These are phyloP conservation scores for Pterophyllum scalare DNA, from an alignment of 2,113 vertebrate genomes.

Conservation along the genomic window DNA sequence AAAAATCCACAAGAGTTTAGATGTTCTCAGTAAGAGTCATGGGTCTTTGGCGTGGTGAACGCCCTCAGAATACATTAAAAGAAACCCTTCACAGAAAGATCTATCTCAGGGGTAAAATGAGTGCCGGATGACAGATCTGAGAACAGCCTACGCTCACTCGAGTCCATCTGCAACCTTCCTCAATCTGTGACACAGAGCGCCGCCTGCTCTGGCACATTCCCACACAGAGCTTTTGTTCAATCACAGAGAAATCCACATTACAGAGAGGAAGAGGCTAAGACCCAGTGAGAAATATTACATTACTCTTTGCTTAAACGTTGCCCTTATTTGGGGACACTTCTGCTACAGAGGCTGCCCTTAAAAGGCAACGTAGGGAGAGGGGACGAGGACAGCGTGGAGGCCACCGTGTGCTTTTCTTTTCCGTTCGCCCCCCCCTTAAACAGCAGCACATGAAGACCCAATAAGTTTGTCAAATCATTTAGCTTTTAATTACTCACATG, in stretches of 20 bases:
- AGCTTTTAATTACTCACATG: too few species aligned
- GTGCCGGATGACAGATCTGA: background rate
- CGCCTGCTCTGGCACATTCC: slow-evolving; percentile 20
- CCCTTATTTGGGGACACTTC: slow-evolving; percentile 74
- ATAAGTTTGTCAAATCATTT: too few species aligned
- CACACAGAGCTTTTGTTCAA: slow-evolving; percentile 49
- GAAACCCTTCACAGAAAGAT: background rate
- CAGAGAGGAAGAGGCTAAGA: slow-evolving; percentile 36
- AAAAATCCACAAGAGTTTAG: background rate
- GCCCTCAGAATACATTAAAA: background rate
- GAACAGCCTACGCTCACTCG: background rate
- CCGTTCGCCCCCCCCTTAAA: background rate
- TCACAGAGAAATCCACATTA: slow-evolving; percentile 50
- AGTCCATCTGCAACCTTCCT: slow-evolving; percentile 38
- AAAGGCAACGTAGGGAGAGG: slow-evolving; percentile 69
- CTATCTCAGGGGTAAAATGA: background rate
- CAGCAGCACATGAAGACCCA: too few species aligned
- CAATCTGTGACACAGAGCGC: slow-evolving; percentile 23
- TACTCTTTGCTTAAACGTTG: slow-evolving; percentile 58
- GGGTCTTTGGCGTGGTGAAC: background rate
- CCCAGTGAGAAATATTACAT: slow-evolving; percentile 71
- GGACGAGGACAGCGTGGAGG: slow-evolving; percentile 28
- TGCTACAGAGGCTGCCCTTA: slow-evolving; percentile 67
- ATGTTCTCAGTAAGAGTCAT: background rate
- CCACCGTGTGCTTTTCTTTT: background rate